phyloP scores from a whole-genome alignment of 2,888 invertebrate species.

The Thecophora atra region DNA sequence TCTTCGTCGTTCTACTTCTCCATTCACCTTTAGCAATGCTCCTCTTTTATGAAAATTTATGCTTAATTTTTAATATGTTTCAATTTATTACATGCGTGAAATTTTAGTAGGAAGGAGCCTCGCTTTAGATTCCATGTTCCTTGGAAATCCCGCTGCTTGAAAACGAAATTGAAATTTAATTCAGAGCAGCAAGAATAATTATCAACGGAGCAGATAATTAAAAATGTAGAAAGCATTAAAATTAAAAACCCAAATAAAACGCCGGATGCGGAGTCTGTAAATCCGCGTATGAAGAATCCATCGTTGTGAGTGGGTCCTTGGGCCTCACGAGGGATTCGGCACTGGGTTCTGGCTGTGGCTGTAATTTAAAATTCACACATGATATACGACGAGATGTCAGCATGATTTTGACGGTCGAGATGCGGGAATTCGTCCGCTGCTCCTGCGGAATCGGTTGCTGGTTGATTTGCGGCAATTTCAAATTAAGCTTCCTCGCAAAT shows the following conservation, averaged over 20 bases:
- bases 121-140: no score
- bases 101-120: no score
- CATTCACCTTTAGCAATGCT: no score
- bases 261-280: constrained; percentile 1
- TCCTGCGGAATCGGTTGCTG: constrained; percentile 15
- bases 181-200: constrained; percentile 1
- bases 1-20: no score
- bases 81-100: no score
- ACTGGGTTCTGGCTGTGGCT: constrained; percentile 15
- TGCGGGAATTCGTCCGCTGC: constrained; percentile 21
- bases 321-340: not conserved
- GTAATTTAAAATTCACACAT: constrained; percentile 20
- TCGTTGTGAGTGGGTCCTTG: no score
- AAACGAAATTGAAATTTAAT: constrained; percentile 26
- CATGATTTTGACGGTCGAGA: constrained; percentile 23
- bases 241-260: constrained; percentile 48
- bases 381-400: constrained; percentile 30
- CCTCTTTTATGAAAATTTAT: no score
- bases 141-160: not conserved
- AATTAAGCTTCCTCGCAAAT: constrained; percentile 29
- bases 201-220: constrained; percentile 24
- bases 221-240: constrained; percentile 41
- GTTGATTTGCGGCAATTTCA: constrained; percentile 30
- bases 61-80: no score
- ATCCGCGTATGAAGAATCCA: no score